phyloP scores from a whole-genome alignment of 2,797 vertebrate genomes.

The Xenentodon cancila region DNA sequence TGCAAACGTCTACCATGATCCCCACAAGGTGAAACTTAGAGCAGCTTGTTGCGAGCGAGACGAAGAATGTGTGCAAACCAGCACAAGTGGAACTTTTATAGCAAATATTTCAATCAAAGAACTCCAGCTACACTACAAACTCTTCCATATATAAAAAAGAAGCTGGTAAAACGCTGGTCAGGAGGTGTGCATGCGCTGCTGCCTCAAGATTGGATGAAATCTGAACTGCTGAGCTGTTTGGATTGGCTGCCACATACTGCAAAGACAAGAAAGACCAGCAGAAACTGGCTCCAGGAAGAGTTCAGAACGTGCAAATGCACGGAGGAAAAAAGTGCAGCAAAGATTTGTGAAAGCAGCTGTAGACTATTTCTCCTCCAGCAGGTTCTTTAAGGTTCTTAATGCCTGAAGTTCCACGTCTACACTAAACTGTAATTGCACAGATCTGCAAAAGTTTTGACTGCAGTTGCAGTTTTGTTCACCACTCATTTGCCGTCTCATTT shows the following conservation, averaged over 20 bases:
- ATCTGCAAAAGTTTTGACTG: neutral
- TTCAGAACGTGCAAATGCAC: neutral
- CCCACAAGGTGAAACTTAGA: too few relatives aligned
- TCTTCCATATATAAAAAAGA: slow-evolving; percentile 12
- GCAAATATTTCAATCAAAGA: too few relatives aligned
- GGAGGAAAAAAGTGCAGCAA: slow-evolving; percentile 25
- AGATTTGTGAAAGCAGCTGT: slow-evolving; percentile 9
- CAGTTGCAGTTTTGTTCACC: neutral
- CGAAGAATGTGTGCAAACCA: too few relatives aligned
- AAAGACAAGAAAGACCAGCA: slow-evolving; percentile 12
- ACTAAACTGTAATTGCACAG: neutral
- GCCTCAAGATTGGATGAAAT: slow-evolving; percentile 67
- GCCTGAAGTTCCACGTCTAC: too few relatives aligned
- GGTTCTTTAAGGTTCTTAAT: neutral
- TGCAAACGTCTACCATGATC: too few relatives aligned
- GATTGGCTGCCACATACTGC: slow-evolving; percentile 57
- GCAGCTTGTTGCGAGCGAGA: too few relatives aligned
- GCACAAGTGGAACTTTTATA: too few relatives aligned
- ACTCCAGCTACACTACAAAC: neutral
- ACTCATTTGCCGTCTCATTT: neutral
- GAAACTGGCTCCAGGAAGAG: slow-evolving; percentile 23
- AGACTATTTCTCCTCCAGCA: neutral
- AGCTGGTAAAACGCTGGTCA: slow-evolving; percentile 1
- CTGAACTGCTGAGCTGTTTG: slow-evolving; percentile 47
- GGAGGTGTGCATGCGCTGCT: slow-evolving; percentile 62